phyloP scores from a whole-genome alignment of 2,113 vertebrate species.

The Probosciger aterrimus region DNA sequence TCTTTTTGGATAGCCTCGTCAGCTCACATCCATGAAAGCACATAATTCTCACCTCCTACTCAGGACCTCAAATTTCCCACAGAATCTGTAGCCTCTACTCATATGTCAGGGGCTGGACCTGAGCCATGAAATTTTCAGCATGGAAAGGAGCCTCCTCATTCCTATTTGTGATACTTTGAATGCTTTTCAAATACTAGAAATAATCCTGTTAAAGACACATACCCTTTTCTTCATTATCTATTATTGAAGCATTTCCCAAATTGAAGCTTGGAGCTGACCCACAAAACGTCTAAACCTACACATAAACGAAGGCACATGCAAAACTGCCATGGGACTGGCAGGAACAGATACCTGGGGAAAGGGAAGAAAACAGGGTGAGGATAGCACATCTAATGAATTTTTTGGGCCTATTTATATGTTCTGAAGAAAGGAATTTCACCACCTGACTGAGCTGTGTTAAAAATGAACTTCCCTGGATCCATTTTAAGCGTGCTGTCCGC shows the following conservation, averaged over 20 bases:
- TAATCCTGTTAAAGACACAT: background rate
- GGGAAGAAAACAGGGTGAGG: background rate
- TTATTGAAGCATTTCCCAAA: background rate
- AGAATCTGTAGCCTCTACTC: background rate
- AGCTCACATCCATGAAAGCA: background rate
- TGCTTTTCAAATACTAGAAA: background rate
- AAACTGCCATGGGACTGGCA: background rate
- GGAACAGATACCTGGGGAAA: background rate
- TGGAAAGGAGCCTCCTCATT: background rate
- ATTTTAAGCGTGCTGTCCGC: background rate
- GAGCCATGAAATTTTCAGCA: background rate
- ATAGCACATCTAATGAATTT: background rate
- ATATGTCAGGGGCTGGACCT: background rate
- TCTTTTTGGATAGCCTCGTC: background rate
- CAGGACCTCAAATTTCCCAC: background rate
- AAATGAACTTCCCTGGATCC: background rate
- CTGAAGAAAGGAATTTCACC: background rate
- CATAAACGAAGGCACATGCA: accelerated
- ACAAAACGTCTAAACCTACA: background rate
- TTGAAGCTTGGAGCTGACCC: background rate
- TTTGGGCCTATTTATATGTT: background rate
- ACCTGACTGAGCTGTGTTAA: background rate
- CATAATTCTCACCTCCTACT: background rate
- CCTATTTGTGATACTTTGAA: background rate
- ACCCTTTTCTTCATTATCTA: background rate